These are phyloP conservation scores for Fulica atra DNA, from an alignment of 2,113 vertebrate species.

Conservation along the genomic window DNA sequence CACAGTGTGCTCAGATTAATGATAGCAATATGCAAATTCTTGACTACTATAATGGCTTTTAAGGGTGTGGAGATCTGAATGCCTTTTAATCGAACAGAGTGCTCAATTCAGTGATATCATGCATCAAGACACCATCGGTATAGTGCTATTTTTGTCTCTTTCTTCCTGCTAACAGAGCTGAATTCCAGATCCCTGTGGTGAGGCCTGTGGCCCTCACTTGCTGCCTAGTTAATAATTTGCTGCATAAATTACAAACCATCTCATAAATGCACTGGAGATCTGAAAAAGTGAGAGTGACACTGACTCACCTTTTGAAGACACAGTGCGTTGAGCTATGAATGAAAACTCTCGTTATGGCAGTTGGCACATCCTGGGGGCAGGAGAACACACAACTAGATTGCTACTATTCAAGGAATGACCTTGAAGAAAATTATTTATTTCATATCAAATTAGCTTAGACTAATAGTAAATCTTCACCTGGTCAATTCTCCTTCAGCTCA, in stretches of 20 bases:
- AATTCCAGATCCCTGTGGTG: neutral
- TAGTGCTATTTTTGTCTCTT: neutral
- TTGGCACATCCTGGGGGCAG: neutral
- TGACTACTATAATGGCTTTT: neutral
- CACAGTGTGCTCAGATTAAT: neutral
- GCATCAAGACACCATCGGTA: neutral
- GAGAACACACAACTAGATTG: neutral
- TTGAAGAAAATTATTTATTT: neutral
- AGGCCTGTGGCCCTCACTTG: neutral
- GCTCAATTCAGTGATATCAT: neutral
- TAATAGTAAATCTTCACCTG: neutral
- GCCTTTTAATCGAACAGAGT: neutral
- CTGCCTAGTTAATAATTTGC: neutral
- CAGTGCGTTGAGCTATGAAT: neutral
- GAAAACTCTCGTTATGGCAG: neutral
- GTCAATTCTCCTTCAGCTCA: neutral
- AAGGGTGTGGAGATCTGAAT: neutral
- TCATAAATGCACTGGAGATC: neutral
- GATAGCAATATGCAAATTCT: neutral
- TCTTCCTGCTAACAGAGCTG: neutral
- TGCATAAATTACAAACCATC: neutral
- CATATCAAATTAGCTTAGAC: neutral
- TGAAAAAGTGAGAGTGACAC: neutral
- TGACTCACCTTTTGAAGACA: neutral
- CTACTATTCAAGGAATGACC: neutral